Percentiles rank a stretch among this genome's conserved stretches.
Evolutionary conservation across 2,888 invertebrate species (phyloP).

Genomic region (Drosophila sordidapex): DNA sequence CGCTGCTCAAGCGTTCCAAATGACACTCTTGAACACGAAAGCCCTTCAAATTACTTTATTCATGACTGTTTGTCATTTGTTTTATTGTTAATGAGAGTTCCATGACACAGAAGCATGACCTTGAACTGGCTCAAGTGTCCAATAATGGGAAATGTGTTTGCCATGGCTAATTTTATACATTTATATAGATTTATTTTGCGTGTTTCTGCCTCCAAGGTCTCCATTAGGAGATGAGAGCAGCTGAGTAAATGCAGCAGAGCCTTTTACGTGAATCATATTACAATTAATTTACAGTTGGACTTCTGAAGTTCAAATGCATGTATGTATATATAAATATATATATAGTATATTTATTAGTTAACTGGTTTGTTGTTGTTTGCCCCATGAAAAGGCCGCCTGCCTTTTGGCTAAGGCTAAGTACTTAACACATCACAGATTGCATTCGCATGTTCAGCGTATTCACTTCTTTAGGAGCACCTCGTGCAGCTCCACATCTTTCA

Average conservation of each 20-base stretch:
- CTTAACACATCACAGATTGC: constrained; percentile 75
- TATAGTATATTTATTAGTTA: constrained; percentile 37
- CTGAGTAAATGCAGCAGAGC: not conserved
- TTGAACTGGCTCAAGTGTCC: not conserved
- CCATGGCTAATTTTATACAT: not conserved
- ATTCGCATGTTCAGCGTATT: constrained; percentile 17
- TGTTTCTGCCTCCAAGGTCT: not conserved
- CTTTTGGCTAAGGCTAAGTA: constrained; percentile 69
- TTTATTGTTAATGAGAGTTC: not conserved
- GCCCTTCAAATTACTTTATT: constrained; percentile 46
- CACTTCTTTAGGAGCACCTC: constrained; percentile 77
- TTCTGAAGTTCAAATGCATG: not conserved
- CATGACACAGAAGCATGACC: not conserved
- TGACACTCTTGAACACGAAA: not conserved
- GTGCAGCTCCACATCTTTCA: constrained; percentile 67
- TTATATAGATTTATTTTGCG: not conserved
- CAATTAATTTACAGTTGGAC: not conserved
- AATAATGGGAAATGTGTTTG: not conserved
- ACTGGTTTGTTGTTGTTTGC: constrained; percentile 31
- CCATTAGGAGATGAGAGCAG: not conserved
- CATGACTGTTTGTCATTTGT: not conserved
- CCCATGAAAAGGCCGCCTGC: constrained; percentile 47
- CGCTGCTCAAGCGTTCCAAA: constrained; percentile 15
- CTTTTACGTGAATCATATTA: not conserved
- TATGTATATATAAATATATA: constrained; percentile 1